Base-by-base conservation (phyloP, 2,888 invertebrate genomes). In the Drosophila villosipedis region DNA sequence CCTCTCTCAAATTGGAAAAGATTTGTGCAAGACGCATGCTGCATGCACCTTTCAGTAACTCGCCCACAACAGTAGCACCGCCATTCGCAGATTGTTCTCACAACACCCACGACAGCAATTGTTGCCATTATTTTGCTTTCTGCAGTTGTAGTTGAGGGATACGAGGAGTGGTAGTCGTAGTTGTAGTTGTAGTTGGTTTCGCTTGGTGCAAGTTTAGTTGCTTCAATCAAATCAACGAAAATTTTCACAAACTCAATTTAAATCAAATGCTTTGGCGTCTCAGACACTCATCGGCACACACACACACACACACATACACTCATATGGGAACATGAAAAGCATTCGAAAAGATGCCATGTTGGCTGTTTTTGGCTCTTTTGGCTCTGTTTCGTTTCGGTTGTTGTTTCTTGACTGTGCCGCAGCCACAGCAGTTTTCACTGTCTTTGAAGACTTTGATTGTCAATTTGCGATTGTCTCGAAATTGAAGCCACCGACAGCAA, bases 371-470 rank as follows among this genome's bases (percentile, higher is more conserved):
- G 76, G 82, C 74, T 84, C 79, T 76, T 84, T 75, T 75, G 76
- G 80, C 80, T 78, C 80, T 78, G 61, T 62, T 76, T 72, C 72
- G 76, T 64, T 80, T 80, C 64, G 68, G 59, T 80, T 77, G 64
- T 66, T 83, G 64, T 66, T 83, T 74, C 86, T 80, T 68, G 82
- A 78, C 89, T 80, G 73, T 84, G 80, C 73, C 76, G 88, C 25
- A 47, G 47, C 88, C 81, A 69, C 84, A 88, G 83, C 90, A 90
- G 87, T 86, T 90, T 89, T 73, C 87, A 90, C 87, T 84, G 87
- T 87, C 87, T 90, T 87, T 90, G 89, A 87, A 87, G 87, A 90
- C 87, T 90, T 89, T 87, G 87, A 87, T 87, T 87, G 87, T 87
- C 87, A 87, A 87, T 87, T 87, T 87, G 90, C 87, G 87, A 87